Base-by-base conservation (phyloP, 2,797 vertebrate genomes). In the Sebastes elongatus region DNA sequence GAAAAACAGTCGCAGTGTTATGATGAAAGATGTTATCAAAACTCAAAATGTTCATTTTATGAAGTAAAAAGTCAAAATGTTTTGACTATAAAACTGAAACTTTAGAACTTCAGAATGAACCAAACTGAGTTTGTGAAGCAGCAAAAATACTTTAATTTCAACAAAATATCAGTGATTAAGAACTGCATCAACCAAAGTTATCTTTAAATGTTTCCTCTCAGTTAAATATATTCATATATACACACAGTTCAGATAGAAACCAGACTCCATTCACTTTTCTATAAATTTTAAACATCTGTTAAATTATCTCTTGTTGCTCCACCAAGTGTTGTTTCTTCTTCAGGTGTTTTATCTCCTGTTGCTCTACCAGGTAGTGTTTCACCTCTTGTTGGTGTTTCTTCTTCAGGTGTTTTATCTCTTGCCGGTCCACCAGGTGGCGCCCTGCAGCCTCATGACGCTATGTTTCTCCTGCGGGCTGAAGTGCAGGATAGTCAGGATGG, bases 401-500 rank as follows among this genome's bases (percentile, higher is more conserved):
- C 59, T 62, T 27, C 66, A 13, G 52, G 35, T 20, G 52, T 77
- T 18, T n/a, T 22, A 84, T 42, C 85, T 87, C 23, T 78, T 88
- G 61, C 11, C 62, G 18, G 8, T 62, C 98, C 98, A 99, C 95
- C 96, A 96, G 20, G 92, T 68, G 2, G 91, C 78, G 0, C 88
- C 92, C 9, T 97, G 96, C 73, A 95, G 96, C 33, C 93, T 95
- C 30, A 94, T 55, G 2, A 99, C 94, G 0, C 83, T 81, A 8
- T 94, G 95, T 65, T 95, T 97, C 82, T 99, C 98, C 82, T 98
- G 97, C 0, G 98, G 97, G 86, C 98, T 99, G 92, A 99, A 99
- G 81, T 99, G 98, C 74, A 99, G 89, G 80, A 99, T 97, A 59
- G 97, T 97, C 60, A 98, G 85, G 78, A 99, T 98, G 86, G 98